These are phyloP conservation scores for Cryptotermes secundus DNA, from an alignment of 1,140 invertebrate species.

Conservation along the genomic window DNA sequence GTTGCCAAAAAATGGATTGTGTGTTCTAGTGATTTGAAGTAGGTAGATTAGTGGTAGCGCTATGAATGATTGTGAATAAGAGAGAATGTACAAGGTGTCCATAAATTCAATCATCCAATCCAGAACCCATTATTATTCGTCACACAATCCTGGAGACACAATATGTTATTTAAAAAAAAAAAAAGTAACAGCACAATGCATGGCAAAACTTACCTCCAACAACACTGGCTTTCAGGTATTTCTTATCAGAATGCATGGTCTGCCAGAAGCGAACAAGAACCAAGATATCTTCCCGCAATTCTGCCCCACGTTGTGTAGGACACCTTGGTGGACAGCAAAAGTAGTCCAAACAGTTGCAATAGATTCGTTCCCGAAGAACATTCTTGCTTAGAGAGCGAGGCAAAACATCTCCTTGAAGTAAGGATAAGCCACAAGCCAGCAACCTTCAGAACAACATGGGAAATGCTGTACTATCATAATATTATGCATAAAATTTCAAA, in stretches of 20 bases:
- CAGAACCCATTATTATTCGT: too few species aligned
- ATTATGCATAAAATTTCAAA: too few species aligned
- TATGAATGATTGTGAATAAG: too few species aligned
- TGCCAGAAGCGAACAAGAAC: slow-evolving; percentile 95
- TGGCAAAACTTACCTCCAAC: slow-evolving; percentile 53
- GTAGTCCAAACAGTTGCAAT: slow-evolving; percentile 92
- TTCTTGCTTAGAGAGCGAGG: slow-evolving; percentile 85
- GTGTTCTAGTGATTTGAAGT: too few species aligned
- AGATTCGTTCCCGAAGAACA: slow-evolving; percentile 90
- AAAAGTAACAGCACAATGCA: slow-evolving; percentile 26
- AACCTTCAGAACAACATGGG: slow-evolving; percentile 70
- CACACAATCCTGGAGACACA: too few species aligned
- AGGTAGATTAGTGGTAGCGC: too few species aligned
- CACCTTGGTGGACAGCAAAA: slow-evolving; percentile 85
- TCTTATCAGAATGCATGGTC: slow-evolving; percentile 93
- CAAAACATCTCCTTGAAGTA: slow-evolving; percentile 92
- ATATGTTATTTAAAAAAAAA: too few species aligned
- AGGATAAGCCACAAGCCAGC: slow-evolving; percentile 84
- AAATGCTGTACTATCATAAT: too few species aligned
- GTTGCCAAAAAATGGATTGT: too few species aligned
- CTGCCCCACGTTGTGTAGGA: slow-evolving; percentile 74
- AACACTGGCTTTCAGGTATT: slow-evolving; percentile 83
- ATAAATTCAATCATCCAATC: too few species aligned
- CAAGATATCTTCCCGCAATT: slow-evolving; percentile 85
- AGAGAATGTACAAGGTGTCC: too few species aligned